Evolutionary conservation across 1,140 invertebrate genomes (phyloP).

Genomic region (Potamilus streckersoni): DNA sequence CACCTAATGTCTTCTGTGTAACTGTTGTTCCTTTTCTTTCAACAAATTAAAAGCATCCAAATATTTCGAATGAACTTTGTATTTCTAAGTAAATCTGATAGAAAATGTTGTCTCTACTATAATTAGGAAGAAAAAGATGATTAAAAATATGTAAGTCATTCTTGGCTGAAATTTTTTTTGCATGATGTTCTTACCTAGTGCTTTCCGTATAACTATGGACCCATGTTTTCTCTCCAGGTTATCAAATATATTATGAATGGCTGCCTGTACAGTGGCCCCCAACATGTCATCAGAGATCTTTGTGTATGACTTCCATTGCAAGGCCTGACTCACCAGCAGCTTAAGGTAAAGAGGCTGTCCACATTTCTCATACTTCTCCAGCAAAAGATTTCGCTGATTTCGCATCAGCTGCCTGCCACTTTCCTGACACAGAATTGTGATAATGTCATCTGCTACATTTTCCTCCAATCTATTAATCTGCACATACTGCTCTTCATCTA

Average conservation of each 20-base stretch:
- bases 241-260: conserved; percentile 46
- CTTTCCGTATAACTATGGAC: conserved; percentile 26
- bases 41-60: too few species aligned
- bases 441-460: conserved; percentile 27
- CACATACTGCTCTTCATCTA: conserved; percentile 20
- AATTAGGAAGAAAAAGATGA: too few species aligned
- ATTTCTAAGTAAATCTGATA: too few species aligned
- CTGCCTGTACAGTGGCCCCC: conserved; percentile 27
- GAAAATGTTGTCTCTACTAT: too few species aligned
- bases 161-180: not conserved
- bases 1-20: too few species aligned
- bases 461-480: conserved; percentile 29
- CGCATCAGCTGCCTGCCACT: conserved; percentile 33
- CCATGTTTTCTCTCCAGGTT: conserved; percentile 48
- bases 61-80: too few species aligned
- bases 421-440: conserved; percentile 26
- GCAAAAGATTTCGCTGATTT: conserved; percentile 33
- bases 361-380: conserved; percentile 27
- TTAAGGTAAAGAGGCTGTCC: conserved; percentile 45
- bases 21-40: too few species aligned
- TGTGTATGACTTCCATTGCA: conserved; percentile 42
- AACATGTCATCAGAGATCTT: conserved; percentile 15
- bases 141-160: too few species aligned
- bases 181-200: conserved; percentile 7
- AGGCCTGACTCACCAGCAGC: conserved; percentile 39